These are phyloP conservation scores for Drosophila hawaiiensis DNA, from an alignment of 2,888 invertebrate genomes.

Conservation along the genomic window DNA sequence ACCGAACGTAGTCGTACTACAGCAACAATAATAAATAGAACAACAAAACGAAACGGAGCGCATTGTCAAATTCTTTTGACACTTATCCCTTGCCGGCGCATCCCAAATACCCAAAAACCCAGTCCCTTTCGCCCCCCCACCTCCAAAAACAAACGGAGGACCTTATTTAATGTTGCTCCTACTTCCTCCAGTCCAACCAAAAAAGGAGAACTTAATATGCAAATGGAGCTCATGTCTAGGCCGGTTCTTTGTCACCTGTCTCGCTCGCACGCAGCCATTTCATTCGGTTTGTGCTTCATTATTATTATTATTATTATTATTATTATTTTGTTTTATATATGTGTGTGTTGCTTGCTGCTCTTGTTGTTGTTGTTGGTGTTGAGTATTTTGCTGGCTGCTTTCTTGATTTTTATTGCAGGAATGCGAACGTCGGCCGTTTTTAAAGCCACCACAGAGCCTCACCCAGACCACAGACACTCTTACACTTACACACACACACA, in stretches of 20 bases:
- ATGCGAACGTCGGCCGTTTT: conserved; percentile 81
- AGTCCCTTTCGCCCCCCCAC: not conserved
- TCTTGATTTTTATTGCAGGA: conserved; percentile 80
- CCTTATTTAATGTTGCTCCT: conserved; percentile 37
- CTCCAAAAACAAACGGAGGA: conserved; percentile 20
- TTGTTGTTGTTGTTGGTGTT: conserved; percentile 39
- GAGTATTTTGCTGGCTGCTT: conserved; percentile 66
- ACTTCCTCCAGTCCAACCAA: conserved; percentile 5
- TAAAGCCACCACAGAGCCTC: conserved; percentile 72
- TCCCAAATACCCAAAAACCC: conserved; percentile 16
- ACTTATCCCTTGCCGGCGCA: conserved; percentile 74
- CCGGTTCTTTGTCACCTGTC: conserved; percentile 69
- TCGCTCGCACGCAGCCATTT: conserved; percentile 62
- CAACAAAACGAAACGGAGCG: conserved; percentile 54
- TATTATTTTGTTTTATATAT: conserved; percentile 75
- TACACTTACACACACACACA: conserved; percentile 21
- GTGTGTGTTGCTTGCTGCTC: conserved; percentile 22
- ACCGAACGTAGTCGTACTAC: not conserved
- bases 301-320: conserved; percentile 74
- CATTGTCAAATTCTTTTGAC: conserved; percentile 82
- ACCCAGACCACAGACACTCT: conserved; percentile 48
- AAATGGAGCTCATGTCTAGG: conserved; percentile 64
- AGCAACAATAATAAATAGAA: conserved; percentile 45
- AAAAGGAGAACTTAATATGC: conserved; percentile 62
- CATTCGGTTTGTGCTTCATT: conserved; percentile 61